A percentile compares a stretch with the other conserved stretches of the same genome.
phyloP scores from a whole-genome alignment of 1,140 invertebrate species.

The Drosophila kurseongensis region DNA sequence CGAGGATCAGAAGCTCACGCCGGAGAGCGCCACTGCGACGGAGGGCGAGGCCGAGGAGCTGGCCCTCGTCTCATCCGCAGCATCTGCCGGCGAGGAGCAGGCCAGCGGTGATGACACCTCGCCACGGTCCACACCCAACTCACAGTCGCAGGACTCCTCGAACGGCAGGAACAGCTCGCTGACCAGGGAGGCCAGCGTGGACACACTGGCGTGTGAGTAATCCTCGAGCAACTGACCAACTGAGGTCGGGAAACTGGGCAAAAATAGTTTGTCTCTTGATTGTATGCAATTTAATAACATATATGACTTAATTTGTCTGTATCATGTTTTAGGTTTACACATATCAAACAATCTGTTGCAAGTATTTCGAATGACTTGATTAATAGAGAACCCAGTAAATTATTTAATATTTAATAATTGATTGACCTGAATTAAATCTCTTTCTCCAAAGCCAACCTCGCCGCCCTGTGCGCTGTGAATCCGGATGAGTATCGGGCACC shows the following conservation, averaged over 20 bases:
- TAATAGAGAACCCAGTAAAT: too few species aligned
- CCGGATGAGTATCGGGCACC: conserved; percentile 94
- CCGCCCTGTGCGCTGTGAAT: conserved; percentile 85
- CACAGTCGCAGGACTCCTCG: conserved; percentile 64
- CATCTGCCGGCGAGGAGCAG: conserved; percentile 68
- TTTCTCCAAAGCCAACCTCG: conserved; percentile 58
- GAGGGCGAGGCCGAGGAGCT: conserved; percentile 65
- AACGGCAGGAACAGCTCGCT: conserved; percentile 85
- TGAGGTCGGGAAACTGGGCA: too few species aligned
- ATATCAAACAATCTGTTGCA: too few species aligned
- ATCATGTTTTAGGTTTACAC: too few species aligned
- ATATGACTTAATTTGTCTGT: too few species aligned
- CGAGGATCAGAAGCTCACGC: conserved; percentile 38
- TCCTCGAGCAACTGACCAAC: too few species aligned
- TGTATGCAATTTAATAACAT: too few species aligned
- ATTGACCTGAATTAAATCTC: neutral
- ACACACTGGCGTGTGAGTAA: conserved; percentile 86
- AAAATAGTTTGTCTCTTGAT: too few species aligned
- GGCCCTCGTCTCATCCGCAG: conserved; percentile 70
- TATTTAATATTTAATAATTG: neutral
- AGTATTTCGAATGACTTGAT: too few species aligned
- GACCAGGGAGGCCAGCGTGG: conserved; percentile 87
- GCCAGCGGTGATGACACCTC: conserved; percentile 65
- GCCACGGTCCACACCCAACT: conserved; percentile 71
- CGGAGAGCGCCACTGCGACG: conserved; percentile 41